Evolutionary conservation across 2,113 vertebrate genomes (phyloP).

Genomic region (Fukomys damarensis): DNA sequence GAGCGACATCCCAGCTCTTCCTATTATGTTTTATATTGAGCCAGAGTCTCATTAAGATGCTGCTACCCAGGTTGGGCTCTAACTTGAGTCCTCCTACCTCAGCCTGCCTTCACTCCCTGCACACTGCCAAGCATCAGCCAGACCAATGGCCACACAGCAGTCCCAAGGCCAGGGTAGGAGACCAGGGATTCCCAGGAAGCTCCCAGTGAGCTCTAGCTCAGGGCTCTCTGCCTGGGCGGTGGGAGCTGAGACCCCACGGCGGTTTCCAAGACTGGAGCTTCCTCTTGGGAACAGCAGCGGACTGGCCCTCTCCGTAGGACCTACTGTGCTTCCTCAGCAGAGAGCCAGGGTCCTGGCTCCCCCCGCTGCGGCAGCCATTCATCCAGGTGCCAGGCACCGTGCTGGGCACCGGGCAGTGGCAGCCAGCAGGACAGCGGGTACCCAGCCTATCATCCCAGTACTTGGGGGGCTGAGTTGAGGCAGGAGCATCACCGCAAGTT

Average conservation of each 20-base stretch:
- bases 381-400: constrained; percentile 51
- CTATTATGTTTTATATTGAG: neutral
- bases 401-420: neutral
- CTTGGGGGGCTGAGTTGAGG: neutral
- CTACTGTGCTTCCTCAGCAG: neutral
- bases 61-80: neutral
- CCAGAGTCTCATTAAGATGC: neutral
- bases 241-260: fast-evolving
- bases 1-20: neutral
- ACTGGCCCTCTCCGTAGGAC: neutral
- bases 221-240: neutral
- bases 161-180: neutral
- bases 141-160: neutral
- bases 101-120: neutral
- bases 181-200: neutral
- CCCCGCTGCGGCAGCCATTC: constrained; percentile 52
- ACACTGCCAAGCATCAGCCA: neutral
- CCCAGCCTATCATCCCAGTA: neutral
- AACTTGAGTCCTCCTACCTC: neutral
- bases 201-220: neutral
- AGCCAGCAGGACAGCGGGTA: neutral
- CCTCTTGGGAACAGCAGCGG: neutral
- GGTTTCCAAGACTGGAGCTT: neutral
- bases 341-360: constrained; percentile 19
- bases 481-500: neutral